phyloP scores from a whole-genome alignment of 2,888 invertebrate genomes.

The Nomada lathburiana region DNA sequence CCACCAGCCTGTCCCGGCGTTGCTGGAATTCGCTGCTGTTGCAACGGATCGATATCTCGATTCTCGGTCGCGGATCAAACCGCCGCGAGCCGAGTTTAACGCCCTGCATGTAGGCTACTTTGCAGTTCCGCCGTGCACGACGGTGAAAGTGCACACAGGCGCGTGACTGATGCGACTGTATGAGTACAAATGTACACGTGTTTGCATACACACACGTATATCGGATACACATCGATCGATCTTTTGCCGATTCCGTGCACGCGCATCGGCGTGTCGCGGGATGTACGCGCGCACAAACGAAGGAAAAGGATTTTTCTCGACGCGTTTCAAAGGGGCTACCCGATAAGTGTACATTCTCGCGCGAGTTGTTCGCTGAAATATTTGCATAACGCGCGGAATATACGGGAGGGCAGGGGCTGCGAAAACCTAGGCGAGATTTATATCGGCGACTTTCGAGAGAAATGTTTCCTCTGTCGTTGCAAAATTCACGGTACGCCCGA shows the following conservation, averaged over 20 bases:
- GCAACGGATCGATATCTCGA: constrained; percentile 73
- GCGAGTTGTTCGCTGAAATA: constrained; percentile 19
- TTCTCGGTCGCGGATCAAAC: constrained; percentile 67
- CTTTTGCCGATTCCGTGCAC: constrained; percentile 50
- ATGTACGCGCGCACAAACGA: constrained; percentile 32
- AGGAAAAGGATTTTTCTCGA: constrained; percentile 41
- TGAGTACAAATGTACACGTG: constrained; percentile 2
- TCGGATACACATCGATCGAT: background rate
- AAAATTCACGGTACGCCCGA: background rate
- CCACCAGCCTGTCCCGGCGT: constrained; percentile 31
- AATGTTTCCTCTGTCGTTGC: background rate
- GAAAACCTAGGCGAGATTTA: constrained; percentile 30
- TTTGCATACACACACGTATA: background rate
- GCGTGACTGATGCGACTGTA: constrained; percentile 10
- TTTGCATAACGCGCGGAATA: constrained; percentile 38
- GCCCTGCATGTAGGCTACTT: constrained; percentile 74
- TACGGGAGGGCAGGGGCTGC: background rate
- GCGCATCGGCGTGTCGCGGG: constrained; percentile 46
- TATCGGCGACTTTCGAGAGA: constrained; percentile 9
- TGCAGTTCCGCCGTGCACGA: constrained; percentile 71
- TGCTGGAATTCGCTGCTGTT: constrained; percentile 67
- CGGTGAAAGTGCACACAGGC: constrained; percentile 75
- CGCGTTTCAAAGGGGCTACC: constrained; percentile 18
- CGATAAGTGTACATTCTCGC: background rate
- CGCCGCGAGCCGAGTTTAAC: constrained; percentile 71